Base-by-base conservation (phyloP, 2,888 invertebrate genomes). In the Bursaphelenchus okinawaensis region DNA sequence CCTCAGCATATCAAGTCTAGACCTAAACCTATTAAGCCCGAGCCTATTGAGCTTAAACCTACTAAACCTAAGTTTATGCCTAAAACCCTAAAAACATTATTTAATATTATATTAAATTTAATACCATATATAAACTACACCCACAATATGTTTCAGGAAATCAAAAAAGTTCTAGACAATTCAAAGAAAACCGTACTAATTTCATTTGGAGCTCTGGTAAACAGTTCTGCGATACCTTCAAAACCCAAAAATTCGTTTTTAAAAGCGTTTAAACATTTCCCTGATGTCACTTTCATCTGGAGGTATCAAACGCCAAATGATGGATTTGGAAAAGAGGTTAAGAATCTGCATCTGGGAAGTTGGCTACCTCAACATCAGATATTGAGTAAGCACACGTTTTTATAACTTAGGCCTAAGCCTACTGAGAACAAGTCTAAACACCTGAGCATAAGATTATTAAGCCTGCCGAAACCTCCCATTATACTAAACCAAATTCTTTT, bases 91-190 rank as follows among this genome's bases (percentile, higher is more conserved):
- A 40, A 40, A 40, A 1, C 40, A 12, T 40, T 40, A 16, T 40
- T 16, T 16, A n/a, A 40, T 12, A 40, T 4, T 4, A 4, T 40
- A 16, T 40, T 40, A 1, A 40, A 16, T 40, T 40, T 40, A 16
- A n/a, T 12, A 40, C 16, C 6, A n/a, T n/a, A n/a, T n/a, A n/a
- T n/a, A n/a, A n/a, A n/a, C n/a, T n/a, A n/a, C n/a, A n/a, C n/a
- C n/a, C n/a, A n/a, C n/a, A n/a, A n/a, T n/a, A n/a, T n/a, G 12
- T 50, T 59, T 22, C 60, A 59, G 40, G 40, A 40, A n/a, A 4
- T 40, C 40, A 12, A 40, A 40, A 40, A 40, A 40, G 40, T 40
- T 1, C 12, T 40, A 12, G 40, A 40, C n/a, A 16, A 12, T n/a
- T 40, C 40, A 40, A 40, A 40, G n/a, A 40, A 40, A n/a, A n/a